These are phyloP conservation scores for Falco punctatus DNA, from an alignment of 2,113 vertebrate species.

Conservation along the genomic window DNA sequence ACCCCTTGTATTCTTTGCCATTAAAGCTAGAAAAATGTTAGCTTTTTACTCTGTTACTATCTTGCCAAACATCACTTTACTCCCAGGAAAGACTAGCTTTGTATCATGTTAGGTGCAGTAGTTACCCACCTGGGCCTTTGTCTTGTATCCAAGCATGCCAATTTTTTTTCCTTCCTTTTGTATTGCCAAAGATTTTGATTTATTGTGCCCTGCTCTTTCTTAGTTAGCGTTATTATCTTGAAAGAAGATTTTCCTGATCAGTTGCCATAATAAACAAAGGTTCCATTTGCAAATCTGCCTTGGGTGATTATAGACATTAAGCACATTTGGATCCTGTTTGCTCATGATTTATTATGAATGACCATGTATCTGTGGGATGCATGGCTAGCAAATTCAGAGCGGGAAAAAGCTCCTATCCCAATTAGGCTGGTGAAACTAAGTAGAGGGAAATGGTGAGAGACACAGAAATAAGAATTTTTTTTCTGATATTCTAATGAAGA, in stretches of 20 bases:
- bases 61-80: neutral
- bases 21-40: constrained; percentile 10
- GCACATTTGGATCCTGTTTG: neutral
- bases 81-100: neutral
- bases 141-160: neutral
- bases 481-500: constrained; percentile 46
- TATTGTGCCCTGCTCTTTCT: neutral
- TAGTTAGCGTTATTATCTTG: neutral
- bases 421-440: neutral
- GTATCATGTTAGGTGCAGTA: neutral
- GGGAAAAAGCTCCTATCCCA: neutral
- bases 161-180: neutral
- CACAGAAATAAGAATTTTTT: constrained; percentile 33
- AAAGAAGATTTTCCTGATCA: constrained; percentile 26
- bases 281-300: constrained; percentile 4
- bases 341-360: neutral
- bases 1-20: constrained; percentile 27
- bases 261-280: constrained; percentile 13
- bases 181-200: neutral
- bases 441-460: constrained; percentile 23
- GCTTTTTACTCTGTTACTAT: neutral
- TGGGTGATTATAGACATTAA: neutral
- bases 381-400: neutral
- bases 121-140: neutral
- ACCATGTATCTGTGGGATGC: neutral